phyloP scores from a whole-genome alignment of 2,797 vertebrate genomes.

The Ctenosaura bakeri region DNA sequence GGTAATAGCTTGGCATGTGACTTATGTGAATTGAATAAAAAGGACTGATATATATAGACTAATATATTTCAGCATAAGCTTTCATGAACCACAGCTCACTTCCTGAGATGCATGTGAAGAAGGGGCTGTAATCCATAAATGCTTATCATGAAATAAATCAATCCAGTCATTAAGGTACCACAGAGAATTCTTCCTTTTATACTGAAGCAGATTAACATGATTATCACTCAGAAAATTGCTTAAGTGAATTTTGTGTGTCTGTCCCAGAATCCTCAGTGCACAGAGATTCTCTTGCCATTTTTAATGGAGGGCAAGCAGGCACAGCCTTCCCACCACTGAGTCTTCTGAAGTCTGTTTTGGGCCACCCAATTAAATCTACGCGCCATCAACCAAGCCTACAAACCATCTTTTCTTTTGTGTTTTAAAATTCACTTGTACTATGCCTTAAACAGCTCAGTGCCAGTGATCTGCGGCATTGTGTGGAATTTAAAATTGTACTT shows the following conservation, averaged over 20 bases:
- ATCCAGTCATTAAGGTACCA: no score
- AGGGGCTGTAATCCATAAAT: no score
- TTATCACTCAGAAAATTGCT: no score
- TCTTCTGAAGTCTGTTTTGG: not conserved
- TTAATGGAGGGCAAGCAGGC: no score
- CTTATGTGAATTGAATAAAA: not conserved
- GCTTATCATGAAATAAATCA: no score
- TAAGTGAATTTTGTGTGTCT: not conserved
- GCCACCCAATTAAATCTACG: not conserved
- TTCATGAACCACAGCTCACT: no score
- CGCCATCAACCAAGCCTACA: not conserved
- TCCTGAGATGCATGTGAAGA: no score
- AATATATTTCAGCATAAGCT: no score
- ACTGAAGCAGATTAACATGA: no score
- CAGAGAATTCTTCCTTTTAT: no score
- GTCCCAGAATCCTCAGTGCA: not conserved
- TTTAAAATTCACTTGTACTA: not conserved
- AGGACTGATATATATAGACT: no score
- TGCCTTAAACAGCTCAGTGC: no score
- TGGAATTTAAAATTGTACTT: not conserved
- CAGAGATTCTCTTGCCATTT: not conserved
- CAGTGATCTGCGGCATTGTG: not conserved
- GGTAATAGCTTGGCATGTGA: not conserved
- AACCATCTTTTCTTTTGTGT: not conserved
- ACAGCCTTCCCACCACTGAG: not conserved